Evolutionary conservation across 2,888 invertebrate species (phyloP).

Genomic region (Athetis lepigone): DNA sequence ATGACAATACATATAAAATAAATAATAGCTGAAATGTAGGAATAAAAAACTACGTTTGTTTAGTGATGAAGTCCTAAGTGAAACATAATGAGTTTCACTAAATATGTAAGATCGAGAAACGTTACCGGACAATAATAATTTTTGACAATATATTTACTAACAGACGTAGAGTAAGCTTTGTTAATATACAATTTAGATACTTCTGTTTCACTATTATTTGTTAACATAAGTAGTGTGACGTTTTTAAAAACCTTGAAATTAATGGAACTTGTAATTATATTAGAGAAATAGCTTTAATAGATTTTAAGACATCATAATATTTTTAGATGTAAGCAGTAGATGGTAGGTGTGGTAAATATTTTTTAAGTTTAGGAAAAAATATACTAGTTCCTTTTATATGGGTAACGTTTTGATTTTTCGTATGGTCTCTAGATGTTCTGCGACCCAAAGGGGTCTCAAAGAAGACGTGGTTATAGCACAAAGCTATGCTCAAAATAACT

Average conservation of each 20-base stretch:
- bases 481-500: conserved; percentile 80
- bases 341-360: conserved; percentile 64
- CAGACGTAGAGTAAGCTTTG: conserved; percentile 64
- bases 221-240: conserved; percentile 40
- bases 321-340: conserved; percentile 57
- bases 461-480: conserved; percentile 65
- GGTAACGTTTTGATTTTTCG: conserved; percentile 46
- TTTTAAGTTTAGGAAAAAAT: conserved; percentile 58
- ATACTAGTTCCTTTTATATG: conserved; percentile 56
- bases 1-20: conserved; percentile 17
- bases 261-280: conserved; percentile 68
- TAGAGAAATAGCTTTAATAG: conserved; percentile 89
- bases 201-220: conserved; percentile 55
- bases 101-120: conserved; percentile 11
- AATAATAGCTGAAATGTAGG: conserved; percentile 10
- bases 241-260: conserved; percentile 44
- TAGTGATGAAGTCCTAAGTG: conserved; percentile 4
- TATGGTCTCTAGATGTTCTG: conserved; percentile 50
- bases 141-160: conserved; percentile 73
- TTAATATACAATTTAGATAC: conserved; percentile 61
- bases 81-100: neutral
- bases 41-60: conserved; percentile 17
- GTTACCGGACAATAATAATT: conserved; percentile 65
- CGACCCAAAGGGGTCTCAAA: conserved; percentile 39
- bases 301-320: conserved; percentile 70